These are phyloP conservation scores for Fistularia commersonii DNA, from an alignment of 2,797 vertebrate genomes.

Conservation along the genomic window DNA sequence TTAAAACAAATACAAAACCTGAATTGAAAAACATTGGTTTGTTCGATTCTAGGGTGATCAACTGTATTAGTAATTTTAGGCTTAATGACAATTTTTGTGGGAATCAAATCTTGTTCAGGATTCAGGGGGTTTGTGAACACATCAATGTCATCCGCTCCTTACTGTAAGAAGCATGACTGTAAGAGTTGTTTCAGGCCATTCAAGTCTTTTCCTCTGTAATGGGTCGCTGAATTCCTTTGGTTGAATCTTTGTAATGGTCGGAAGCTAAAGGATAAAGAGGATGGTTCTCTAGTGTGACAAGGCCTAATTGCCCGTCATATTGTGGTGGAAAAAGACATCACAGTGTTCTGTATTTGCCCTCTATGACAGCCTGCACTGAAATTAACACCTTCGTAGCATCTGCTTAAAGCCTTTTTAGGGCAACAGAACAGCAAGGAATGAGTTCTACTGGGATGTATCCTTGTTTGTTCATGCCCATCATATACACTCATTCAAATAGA, in stretches of 20 bases:
- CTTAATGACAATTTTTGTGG: not conserved
- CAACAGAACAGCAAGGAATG: slow-evolving; percentile 46
- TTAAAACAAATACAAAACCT: too few species aligned
- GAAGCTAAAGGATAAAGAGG: slow-evolving; percentile 63
- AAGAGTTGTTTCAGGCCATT: slow-evolving; percentile 59
- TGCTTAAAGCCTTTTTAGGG: slow-evolving; percentile 62
- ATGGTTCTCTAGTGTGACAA: slow-evolving; percentile 65
- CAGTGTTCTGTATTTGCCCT: slow-evolving; percentile 58
- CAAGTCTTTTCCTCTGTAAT: slow-evolving; percentile 57
- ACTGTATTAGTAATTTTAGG: not conserved
- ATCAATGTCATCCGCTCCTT: too few species aligned
- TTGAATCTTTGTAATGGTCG: slow-evolving; percentile 66
- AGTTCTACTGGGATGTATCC: slow-evolving; percentile 49
- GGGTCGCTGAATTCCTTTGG: slow-evolving; percentile 54
- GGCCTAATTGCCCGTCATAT: slow-evolving; percentile 75
- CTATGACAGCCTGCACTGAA: slow-evolving; percentile 65
- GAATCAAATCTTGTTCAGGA: too few species aligned
- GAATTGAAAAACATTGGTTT: too few species aligned
- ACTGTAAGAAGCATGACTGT: slow-evolving; percentile 28
- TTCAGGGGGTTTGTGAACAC: too few species aligned
- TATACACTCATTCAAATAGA: slow-evolving; percentile 21
- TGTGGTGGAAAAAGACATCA: slow-evolving; percentile 74
- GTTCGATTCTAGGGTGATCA: too few species aligned
- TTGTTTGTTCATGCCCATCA: slow-evolving; percentile 33
- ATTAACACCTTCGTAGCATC: slow-evolving; percentile 80